Evolutionary conservation across 2,888 invertebrate genomes (phyloP).

Genomic region (Thyatira batis): DNA sequence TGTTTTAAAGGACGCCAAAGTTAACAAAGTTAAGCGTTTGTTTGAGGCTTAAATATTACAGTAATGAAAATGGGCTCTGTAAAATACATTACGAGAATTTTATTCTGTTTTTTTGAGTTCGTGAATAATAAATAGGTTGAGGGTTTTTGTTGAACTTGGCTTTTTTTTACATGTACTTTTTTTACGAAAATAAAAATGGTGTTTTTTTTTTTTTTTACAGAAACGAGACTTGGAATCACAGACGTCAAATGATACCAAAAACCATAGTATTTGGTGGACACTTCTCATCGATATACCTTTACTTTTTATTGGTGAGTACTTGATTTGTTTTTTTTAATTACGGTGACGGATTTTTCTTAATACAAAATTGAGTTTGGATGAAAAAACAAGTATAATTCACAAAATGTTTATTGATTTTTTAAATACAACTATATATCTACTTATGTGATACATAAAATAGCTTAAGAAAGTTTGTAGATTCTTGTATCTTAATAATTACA

Average conservation of each 20-base stretch:
- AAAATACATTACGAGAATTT: not conserved
- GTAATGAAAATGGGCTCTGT: not conserved
- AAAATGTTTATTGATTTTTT: no score
- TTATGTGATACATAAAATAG: no score
- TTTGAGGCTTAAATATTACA: not conserved
- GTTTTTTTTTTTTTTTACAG: constrained; percentile 46
- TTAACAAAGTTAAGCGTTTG: not conserved
- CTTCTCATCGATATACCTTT: constrained; percentile 57
- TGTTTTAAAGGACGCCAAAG: not conserved
- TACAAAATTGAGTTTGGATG: no score
- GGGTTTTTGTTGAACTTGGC: no score
- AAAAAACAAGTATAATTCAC: no score
- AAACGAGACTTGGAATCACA: constrained; percentile 63
- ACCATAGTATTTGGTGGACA: constrained; percentile 51
- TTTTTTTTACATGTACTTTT: no score
- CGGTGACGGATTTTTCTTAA: no score
- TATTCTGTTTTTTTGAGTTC: not conserved
- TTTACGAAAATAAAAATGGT: not conserved
- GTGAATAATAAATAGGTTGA: not conserved
- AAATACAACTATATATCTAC: no score
- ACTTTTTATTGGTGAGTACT: constrained; percentile 55
- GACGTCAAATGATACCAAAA: constrained; percentile 21
- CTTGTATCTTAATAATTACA: no score
- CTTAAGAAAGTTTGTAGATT: no score
- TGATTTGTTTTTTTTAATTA: constrained; percentile 4